Evolutionary conservation across 2,888 invertebrate species (phyloP), one percentile per base, ranked within the genome.

Genomic region (Leucophora obtusa): DNA sequence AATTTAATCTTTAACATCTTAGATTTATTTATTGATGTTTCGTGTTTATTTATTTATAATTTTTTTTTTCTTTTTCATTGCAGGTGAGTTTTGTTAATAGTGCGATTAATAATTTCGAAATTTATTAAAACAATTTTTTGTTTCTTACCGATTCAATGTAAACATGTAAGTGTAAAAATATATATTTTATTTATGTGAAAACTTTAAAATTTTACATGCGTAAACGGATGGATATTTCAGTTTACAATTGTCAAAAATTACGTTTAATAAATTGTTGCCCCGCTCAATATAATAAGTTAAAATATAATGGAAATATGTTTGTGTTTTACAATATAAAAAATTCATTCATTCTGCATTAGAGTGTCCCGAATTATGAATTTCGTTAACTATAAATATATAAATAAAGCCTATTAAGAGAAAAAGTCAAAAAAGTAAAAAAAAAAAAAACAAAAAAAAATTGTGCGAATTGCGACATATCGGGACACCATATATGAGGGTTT

Each of bases 61-160:
- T 63, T 73, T 5, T 69, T 21, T 50, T 5, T 56, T 33, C 15
- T 18, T 5, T 81, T 43, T 81, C 60, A 5, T 81, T 81, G 2
- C 77, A 81, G 81, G 81, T 81, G 51, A 81, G 81, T 81, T 24
- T 72, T 43, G n/a, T 21, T 50, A 58, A 47, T 21, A 14, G 9
- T 15, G 18, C 11, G 33, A 8, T 28, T 35, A 35, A 33, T 71
- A 10, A 24, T 0, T 47, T n/a, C 3, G n/a, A 47, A n/a, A 47
- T 14, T 14, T 47, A 47, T n/a, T n/a, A n/a, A 47, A 47, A 28
- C 14, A n/a, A 47, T n/a, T n/a, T 47, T 47, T 5, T 47, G 14
- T 11, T 47, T n/a, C 43, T 47, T n/a, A n/a, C n/a, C n/a, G 43
- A n/a, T 47, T 14, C 38, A 9, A 5, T n/a, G n/a, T 38, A 10